Base-by-base conservation (phyloP, 35 echinoderm and acorn worm species). In the Anneissia japonica region DNA sequence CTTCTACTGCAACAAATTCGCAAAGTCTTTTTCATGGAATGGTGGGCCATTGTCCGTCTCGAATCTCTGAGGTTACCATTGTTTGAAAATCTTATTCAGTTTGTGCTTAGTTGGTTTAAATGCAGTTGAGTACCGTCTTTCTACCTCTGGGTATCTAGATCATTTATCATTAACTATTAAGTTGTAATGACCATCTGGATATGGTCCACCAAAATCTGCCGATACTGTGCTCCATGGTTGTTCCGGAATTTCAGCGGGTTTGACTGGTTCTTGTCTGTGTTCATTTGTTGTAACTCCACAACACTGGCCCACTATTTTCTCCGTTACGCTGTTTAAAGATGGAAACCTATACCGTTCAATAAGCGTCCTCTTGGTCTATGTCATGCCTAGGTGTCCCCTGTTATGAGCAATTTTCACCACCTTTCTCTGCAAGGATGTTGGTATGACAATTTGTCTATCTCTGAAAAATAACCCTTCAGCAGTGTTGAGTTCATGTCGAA, bases 151-250 rank as follows among this genome's bases (percentile, higher is more conserved):
- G 34, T 86, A 91, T 83, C 79, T 82, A 1, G 77, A 82, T 80
- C 84, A 23, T 37, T 92, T 87, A 79, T 92, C 90, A 32, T 87
- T 73, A 31, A 55, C 84, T n/a, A 87, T 84, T 79, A 87, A 79
- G 78, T 92, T 92, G 80, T 92, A 92, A 38, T 92, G 90, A 37
- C 90, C 90, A 83, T 84, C 85, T 34, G 91, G 91, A 36, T 92
- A 92, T 35, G 85, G 91, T 84, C 91, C 91, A 30, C 85, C 74
- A 72, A 92, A 92, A 72, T 92, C 90, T 77, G 87, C 80, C 31
- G 90, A 73, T 36, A 87, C 45, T 28, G 55, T 73, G 36, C 88
- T 84, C 91, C 86, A 84, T 78, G 86, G 90, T 34, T 92, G 77
- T 6, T 92, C 80, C 26, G 90, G 81, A 23, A 88, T 92, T 19